Evolutionary conservation across 2,888 invertebrate genomes (phyloP).

Genomic region (Phortica magna): DNA sequence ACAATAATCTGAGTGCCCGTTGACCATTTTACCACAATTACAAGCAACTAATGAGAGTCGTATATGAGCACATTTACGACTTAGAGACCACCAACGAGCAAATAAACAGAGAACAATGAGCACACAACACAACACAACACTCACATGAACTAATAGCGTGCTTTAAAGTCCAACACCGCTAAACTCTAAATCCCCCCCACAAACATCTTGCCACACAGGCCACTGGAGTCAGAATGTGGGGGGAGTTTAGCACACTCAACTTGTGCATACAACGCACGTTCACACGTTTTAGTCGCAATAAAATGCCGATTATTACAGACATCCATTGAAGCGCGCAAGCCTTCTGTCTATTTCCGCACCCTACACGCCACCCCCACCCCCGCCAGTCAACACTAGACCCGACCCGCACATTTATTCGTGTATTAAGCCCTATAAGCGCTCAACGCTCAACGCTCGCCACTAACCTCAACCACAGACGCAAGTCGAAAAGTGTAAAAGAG

Average conservation of each 20-base stretch:
- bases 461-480: conserved; percentile 20
- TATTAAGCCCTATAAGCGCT: too few species aligned
- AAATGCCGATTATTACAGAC: conserved; percentile 61
- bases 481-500: conserved; percentile 65
- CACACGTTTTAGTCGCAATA: conserved; percentile 58
- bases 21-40: conserved; percentile 29
- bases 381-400: not conserved
- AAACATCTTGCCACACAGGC: not conserved
- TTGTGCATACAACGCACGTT: conserved; percentile 63
- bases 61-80: not conserved
- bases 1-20: conserved; percentile 13
- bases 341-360: not conserved
- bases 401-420: too few species aligned
- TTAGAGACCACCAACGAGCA: not conserved
- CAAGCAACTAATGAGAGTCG: conserved; percentile 17
- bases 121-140: too few species aligned
- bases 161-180: conserved; percentile 18
- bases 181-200: conserved; percentile 10
- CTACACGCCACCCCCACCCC: not conserved
- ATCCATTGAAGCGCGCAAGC: conserved; percentile 27
- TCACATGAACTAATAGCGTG: not conserved
- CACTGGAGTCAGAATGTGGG: not conserved
- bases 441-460: too few species aligned
- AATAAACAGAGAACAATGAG: not conserved
- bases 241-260: not conserved